A percentile compares a stretch with the other conserved stretches of the same genome.
Evolutionary conservation across 1,140 invertebrate species (phyloP).

Genomic region (Sycophaga agraensis): DNA sequence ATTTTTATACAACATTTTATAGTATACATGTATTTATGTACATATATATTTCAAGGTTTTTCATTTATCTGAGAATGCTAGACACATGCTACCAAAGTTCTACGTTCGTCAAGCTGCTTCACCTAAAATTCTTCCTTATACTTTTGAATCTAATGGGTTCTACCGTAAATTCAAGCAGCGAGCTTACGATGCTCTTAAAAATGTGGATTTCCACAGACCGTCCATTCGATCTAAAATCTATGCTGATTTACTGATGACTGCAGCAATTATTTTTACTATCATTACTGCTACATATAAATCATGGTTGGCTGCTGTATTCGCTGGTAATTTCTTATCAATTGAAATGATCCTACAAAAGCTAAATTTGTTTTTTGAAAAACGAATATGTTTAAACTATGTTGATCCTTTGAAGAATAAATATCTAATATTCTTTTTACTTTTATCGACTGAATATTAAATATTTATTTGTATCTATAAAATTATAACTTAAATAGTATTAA

Average conservation of each 20-base stretch:
- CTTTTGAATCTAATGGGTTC: constrained; percentile 71
- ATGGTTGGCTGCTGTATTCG: constrained; percentile 32
- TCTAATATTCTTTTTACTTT: too few relatives aligned
- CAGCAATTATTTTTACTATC: constrained; percentile 58
- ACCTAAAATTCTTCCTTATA: constrained; percentile 66
- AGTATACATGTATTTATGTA: too few relatives aligned
- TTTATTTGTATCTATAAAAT: too few relatives aligned
- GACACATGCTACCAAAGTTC: constrained; percentile 63
- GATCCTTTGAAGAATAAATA: too few relatives aligned
- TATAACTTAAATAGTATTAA: too few relatives aligned
- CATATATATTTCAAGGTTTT: constrained; percentile 46
- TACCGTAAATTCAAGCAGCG: constrained; percentile 65
- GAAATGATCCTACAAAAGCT: too few relatives aligned
- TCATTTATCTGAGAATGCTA: constrained; percentile 61
- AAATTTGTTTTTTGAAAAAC: too few relatives aligned
- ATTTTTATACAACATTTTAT: too few relatives aligned
- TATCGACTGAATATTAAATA: too few relatives aligned
- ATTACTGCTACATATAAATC: constrained; percentile 53
- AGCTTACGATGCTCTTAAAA: constrained; percentile 58
- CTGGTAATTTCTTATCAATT: constrained; percentile 31
- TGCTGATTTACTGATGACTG: constrained; percentile 58
- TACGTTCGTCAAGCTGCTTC: constrained; percentile 61
- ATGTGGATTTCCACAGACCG: constrained; percentile 50
- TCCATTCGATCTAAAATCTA: constrained; percentile 56
- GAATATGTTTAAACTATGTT: neutral